phyloP scores from a whole-genome alignment of 2,113 vertebrate genomes.

The Clupea harengus region DNA sequence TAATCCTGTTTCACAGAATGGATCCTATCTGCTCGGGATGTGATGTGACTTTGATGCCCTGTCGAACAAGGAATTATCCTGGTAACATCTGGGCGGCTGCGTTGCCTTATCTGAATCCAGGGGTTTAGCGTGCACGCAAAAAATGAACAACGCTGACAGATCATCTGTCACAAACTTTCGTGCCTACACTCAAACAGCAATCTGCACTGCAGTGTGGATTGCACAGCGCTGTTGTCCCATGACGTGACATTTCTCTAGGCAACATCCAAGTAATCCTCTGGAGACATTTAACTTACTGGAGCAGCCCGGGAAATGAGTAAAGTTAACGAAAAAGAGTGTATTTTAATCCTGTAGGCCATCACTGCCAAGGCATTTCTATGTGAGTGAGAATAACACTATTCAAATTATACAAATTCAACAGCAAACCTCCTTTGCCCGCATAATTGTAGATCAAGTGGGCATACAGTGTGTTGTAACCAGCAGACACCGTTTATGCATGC shows the following conservation, averaged over 20 bases:
- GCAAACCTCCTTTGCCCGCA: neutral
- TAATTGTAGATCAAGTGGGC: neutral
- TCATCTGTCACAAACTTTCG: neutral
- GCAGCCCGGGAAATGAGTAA: neutral
- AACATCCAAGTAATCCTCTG: neutral
- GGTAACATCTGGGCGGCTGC: neutral
- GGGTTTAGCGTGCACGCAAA: neutral
- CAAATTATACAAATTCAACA: conserved; percentile 11
- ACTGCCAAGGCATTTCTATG: neutral
- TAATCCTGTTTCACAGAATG: neutral
- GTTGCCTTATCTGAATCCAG: neutral
- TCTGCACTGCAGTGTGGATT: neutral
- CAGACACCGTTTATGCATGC: neutral
- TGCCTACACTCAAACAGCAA: neutral
- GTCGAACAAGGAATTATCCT: neutral
- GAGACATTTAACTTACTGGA: neutral
- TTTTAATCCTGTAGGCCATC: neutral
- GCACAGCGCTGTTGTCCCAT: neutral
- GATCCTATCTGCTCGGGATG: neutral
- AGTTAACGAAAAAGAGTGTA: neutral
- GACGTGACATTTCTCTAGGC: conserved; percentile 6
- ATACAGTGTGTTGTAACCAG: neutral
- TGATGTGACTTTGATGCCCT: neutral
- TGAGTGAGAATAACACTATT: neutral
- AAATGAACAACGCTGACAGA: neutral